These are phyloP conservation scores for pig (Sus scrofa) DNA, from an alignment of 2,113 vertebrate species.

Conservation along the genomic window T2T-Sscrofa CM000819.6:103374001-103374500, in stretches of 20 bases:
- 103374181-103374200: neutral
- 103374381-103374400: neutral
- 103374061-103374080: neutral
- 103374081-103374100: neutral
- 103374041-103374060: too few relatives aligned
- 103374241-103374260: neutral
- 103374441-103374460: neutral
- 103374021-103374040: neutral
- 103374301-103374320: neutral
- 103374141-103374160: neutral
- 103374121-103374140: neutral
- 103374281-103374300: too few relatives aligned
- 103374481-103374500: neutral
- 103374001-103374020: neutral
- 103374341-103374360: accelerated
- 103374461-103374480: neutral
- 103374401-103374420: neutral
- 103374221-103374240: neutral
- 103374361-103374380: neutral
- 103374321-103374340: neutral
- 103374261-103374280: neutral
- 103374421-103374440: too few relatives aligned
- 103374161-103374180: neutral
- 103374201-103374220: neutral
- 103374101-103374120: neutral